A percentile compares a stretch with the other conserved stretches of the same genome.
Evolutionary conservation across 2,113 vertebrate genomes (phyloP).

Genomic region (Rhinogobius similis): DNA sequence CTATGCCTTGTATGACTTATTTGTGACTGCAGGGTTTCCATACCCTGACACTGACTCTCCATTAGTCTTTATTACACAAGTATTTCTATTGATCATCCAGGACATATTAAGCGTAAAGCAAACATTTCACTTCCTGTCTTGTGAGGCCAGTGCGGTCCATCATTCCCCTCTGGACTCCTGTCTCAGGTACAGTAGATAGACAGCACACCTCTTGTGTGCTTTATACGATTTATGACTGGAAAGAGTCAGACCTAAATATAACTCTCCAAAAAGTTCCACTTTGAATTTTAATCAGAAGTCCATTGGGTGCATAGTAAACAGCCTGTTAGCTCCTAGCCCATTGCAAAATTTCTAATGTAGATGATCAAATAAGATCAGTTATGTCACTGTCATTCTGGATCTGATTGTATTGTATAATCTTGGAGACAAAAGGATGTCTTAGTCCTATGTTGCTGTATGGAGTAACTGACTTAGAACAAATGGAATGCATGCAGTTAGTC

Average conservation of each 20-base stretch:
- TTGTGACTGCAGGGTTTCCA: neutral
- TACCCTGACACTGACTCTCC: neutral
- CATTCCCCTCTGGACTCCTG: conserved; percentile 46
- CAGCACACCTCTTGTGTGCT: conserved; percentile 58
- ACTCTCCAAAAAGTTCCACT: conserved; percentile 36
- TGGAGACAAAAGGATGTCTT: neutral
- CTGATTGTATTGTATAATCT: neutral
- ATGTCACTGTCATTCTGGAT: conserved; percentile 22
- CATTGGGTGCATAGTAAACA: conserved; percentile 22
- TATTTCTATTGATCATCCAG: conserved; percentile 10
- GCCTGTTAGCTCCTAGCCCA: neutral
- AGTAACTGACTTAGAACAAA: conserved; percentile 23
- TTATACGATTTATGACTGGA: conserved; percentile 57
- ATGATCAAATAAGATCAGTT: conserved; percentile 7
- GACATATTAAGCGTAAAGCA: conserved; percentile 24
- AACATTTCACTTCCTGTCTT: conserved; percentile 28
- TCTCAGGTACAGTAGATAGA: conserved; percentile 60
- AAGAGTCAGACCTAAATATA: conserved; percentile 62
- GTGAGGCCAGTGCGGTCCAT: conserved; percentile 26
- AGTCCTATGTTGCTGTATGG: conserved; percentile 3
- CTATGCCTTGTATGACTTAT: neutral
- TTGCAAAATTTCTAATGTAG: neutral
- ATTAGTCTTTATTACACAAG: conserved; percentile 10
- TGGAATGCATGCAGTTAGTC: conserved; percentile 22
- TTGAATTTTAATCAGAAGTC: conserved; percentile 53